Percentiles rank a stretch among this genome's conserved stretches.
phyloP scores from a whole-genome alignment of 2,888 invertebrate genomes.

The Lumbricus terrestris region DNA sequence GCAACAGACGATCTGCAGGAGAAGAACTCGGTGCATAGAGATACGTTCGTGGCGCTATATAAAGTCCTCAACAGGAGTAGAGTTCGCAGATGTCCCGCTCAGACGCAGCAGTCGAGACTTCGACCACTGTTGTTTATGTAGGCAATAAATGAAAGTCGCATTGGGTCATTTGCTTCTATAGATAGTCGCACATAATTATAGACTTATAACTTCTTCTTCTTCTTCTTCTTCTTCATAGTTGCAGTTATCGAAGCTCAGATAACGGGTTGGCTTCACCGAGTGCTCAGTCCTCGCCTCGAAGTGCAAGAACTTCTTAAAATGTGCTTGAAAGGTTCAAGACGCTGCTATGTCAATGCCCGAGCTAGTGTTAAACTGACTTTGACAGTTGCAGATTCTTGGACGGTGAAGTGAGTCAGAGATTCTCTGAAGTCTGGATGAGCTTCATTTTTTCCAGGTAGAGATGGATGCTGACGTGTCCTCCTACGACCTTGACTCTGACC shows the following conservation, averaged over 20 bases:
- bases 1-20: neutral
- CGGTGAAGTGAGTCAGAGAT: neutral
- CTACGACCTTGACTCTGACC: neutral
- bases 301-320: neutral
- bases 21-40: neutral
- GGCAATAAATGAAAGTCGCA: neutral
- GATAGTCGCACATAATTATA: no score
- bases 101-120: neutral
- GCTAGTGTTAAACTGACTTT: neutral
- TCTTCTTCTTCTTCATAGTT: neutral
- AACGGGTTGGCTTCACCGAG: neutral
- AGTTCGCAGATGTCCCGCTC: no score
- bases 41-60: neutral
- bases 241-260: neutral
- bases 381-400: neutral
- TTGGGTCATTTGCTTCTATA: neutral
- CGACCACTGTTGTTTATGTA: neutral
- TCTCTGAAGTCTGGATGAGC: neutral
- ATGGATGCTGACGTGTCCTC: neutral
- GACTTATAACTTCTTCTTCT: neutral
- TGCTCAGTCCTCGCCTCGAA: neutral
- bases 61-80: neutral
- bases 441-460: neutral
- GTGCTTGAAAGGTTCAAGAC: no score
- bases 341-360: neutral